Percentiles rank a stretch among this genome's conserved stretches.
Conservation (phyloP, 2,888 invertebrate species). For the Agriopis marginaria region DNA sequence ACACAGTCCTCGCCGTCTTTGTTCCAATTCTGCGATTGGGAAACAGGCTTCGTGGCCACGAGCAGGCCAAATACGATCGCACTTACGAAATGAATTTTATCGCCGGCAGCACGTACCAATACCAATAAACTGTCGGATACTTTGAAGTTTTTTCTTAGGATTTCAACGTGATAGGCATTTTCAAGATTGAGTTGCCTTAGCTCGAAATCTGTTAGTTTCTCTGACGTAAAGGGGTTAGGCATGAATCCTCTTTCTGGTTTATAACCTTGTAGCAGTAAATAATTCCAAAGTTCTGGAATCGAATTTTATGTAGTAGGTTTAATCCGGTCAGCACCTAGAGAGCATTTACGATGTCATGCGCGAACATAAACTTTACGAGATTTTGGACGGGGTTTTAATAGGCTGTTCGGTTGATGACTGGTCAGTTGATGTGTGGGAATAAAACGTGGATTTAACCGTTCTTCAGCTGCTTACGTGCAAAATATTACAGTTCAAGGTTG, state of each 20-base stretch:
- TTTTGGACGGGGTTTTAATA: constrained; percentile 72
- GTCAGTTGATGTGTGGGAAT: constrained; percentile 59
- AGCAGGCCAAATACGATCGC: constrained; percentile 34
- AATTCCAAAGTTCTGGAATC: constrained; percentile 55
- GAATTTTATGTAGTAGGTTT: constrained; percentile 68
- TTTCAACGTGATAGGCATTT: constrained; percentile 13
- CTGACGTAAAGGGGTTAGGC: neutral
- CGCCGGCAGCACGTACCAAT: constrained; percentile 23
- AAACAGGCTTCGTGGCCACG: constrained; percentile 34
- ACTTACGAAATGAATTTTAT: constrained; percentile 38
- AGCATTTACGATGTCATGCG: constrained; percentile 78
- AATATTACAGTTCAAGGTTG: constrained; percentile 42
- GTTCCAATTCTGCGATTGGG: constrained; percentile 48
- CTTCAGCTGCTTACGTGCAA: constrained; percentile 23
- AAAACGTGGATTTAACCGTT: constrained; percentile 53
- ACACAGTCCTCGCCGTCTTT: constrained; percentile 54
- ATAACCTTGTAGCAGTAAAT: constrained; percentile 13
- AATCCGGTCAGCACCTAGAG: constrained; percentile 60
- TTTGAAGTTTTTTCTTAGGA: constrained; percentile 18
- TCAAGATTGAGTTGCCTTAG: constrained; percentile 9
- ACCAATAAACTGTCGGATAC: constrained; percentile 13
- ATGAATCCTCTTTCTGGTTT: constrained; percentile 47
- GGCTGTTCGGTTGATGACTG: constrained; percentile 60
- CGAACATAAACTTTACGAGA: constrained; percentile 77
- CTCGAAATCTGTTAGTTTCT: constrained; percentile 2